Evolutionary conservation across 2,888 invertebrate genomes (phyloP).

Genomic region (Drosophila kanekoi): DNA sequence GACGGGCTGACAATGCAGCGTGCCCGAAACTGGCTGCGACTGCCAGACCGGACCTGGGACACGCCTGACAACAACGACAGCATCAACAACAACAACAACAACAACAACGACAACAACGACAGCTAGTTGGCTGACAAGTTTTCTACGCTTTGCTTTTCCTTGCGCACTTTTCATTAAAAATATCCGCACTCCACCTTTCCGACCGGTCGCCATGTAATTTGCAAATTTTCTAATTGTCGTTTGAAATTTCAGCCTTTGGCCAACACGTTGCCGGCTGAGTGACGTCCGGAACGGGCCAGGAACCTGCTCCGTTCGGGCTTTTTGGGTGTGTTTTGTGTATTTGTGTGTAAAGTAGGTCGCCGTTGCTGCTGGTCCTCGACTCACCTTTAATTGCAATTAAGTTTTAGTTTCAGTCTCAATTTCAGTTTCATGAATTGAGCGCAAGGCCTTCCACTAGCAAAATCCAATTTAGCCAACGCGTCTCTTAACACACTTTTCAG

Average conservation of each 20-base stretch:
- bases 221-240: constrained; percentile 82
- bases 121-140: constrained; percentile 53
- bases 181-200: constrained; percentile 41
- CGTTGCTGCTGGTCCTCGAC: constrained; percentile 49
- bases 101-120: constrained; percentile 10
- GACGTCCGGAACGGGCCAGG: constrained; percentile 61
- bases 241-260: constrained; percentile 75
- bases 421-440: constrained; percentile 55
- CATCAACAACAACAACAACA: constrained; percentile 4
- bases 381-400: constrained; percentile 72
- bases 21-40: constrained; percentile 21
- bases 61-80: constrained; percentile 27
- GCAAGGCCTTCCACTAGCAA: constrained; percentile 45
- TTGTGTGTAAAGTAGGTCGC: constrained; percentile 59
- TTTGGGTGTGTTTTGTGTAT: constrained; percentile 23
- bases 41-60: constrained; percentile 15
- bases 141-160: constrained; percentile 51
- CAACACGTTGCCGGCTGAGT: no score
- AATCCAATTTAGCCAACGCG: constrained; percentile 57
- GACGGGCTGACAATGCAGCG: constrained; percentile 41
- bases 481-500: constrained; percentile 40
- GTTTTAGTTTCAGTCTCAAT: constrained; percentile 66
- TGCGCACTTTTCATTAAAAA: constrained; percentile 69
- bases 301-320: constrained; percentile 35
- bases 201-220: constrained; percentile 61